Percentiles rank a stretch among this genome's conserved stretches.
Conservation (phyloP, 2,797 vertebrate genomes). For the Anableps anableps region DNA sequence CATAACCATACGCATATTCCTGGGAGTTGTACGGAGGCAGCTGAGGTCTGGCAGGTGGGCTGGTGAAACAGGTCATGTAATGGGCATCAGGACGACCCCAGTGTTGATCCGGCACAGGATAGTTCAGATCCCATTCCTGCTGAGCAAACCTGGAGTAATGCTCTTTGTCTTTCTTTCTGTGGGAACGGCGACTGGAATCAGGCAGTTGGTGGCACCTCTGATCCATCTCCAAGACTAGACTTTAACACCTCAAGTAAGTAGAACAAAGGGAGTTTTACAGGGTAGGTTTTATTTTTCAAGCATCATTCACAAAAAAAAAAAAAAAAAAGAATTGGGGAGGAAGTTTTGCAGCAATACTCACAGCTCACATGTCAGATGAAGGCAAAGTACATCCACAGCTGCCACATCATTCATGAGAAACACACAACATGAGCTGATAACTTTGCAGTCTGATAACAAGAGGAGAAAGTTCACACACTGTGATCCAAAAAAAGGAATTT, state of each 20-base stretch:
- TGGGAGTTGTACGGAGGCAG: slow-evolving; percentile 49
- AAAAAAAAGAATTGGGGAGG: no score
- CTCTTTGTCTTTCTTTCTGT: slow-evolving; percentile 58
- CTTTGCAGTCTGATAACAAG: slow-evolving; percentile 54
- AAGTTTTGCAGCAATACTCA: slow-evolving; percentile 23
- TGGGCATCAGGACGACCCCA: slow-evolving; percentile 57
- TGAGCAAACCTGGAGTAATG: slow-evolving; percentile 52
- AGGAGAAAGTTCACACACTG: slow-evolving; percentile 62
- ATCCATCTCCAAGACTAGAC: slow-evolving; percentile 62
- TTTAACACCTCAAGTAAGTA: background rate
- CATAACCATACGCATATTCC: slow-evolving; percentile 51
- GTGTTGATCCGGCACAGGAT: slow-evolving; percentile 34
- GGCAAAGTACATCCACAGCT: slow-evolving; percentile 73
- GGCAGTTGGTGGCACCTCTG: slow-evolving; percentile 57
- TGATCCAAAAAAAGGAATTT: background rate
- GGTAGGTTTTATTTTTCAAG: background rate
- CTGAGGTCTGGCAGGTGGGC: slow-evolving; percentile 54
- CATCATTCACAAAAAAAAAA: background rate
- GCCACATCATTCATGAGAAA: slow-evolving; percentile 74
- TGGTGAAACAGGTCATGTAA: slow-evolving; percentile 43
- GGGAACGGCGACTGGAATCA: slow-evolving; percentile 36
- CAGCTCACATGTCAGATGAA: slow-evolving; percentile 40
- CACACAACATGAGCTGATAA: slow-evolving; percentile 55
- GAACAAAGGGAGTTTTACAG: background rate
- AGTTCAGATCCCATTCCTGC: slow-evolving; percentile 50